Base-by-base conservation (phyloP, 2,113 vertebrate genomes). In the Seriola rivoliana region DNA sequence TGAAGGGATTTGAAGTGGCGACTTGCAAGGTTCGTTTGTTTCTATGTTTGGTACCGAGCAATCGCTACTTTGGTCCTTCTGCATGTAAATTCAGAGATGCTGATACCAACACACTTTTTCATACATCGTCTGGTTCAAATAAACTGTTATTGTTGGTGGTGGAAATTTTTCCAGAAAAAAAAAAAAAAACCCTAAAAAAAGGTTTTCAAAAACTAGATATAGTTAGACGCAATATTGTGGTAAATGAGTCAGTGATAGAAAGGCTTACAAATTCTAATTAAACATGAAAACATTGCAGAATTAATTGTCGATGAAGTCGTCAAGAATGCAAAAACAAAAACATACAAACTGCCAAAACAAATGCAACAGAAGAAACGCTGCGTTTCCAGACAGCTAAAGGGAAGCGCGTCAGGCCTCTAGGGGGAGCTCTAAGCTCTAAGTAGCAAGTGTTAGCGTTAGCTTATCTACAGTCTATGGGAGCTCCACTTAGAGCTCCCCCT, bases 11-110 rank as follows among this genome's bases (percentile, higher is more conserved):
- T 60, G 34, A 78, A 58, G 58, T 25, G 48, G 38, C 44, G 58
- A 79, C 63, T 65, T 65, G 50, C 55, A 54, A 65, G 44, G 44
- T 42, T 23, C 2, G n/a, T 72, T 66, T 42, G 46, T 68, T 50
- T 66, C 72, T 46, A 19, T 70, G 14, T 66, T 70, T 70, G 17
- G 64, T 55, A 25, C n/a, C 4, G n/a, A 66, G 17, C 19, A 32
- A 67, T 25, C 19, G 40, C 5, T 72, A 36, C 50, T 48, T 38
- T 21, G 19, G 23, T 63, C 38, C 38, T 40, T 57, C 46, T 8
- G 52, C 42, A 29, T 36, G 13, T 13, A 42, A 1, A 42, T 50
- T 42, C 10, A 42, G 40, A 42, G 40, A 8, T n/a, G 60, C 34
- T 38, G 9, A 40, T 21, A 11, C 40, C 8, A 10, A 42, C 34